phyloP scores from a whole-genome alignment of 2,797 vertebrate genomes.

The Loriculus beryllinus region DNA sequence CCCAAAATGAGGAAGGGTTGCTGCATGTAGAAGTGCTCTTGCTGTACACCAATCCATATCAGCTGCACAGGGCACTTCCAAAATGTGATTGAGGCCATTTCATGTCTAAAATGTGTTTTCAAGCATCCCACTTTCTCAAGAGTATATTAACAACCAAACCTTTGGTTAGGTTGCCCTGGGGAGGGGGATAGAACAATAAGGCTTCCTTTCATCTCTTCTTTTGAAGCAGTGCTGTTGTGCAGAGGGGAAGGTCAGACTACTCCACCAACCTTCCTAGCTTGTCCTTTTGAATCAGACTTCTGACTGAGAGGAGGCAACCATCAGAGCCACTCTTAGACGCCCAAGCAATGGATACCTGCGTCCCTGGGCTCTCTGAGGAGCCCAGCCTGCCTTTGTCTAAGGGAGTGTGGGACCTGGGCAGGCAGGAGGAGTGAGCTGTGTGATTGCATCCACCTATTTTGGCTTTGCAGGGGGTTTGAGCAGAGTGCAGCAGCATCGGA shows the following conservation, averaged over 20 bases:
- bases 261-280: neutral
- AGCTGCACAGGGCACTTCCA: neutral
- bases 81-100: neutral
- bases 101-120: neutral
- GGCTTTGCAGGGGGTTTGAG: neutral
- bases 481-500: accelerated
- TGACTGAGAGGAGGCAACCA: neutral
- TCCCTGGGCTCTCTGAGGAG: neutral
- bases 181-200: neutral
- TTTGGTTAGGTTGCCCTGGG: neutral
- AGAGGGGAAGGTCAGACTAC: neutral
- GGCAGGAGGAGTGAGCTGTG: neutral
- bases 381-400: neutral
- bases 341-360: accelerated
- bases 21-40: neutral
- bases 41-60: accelerated
- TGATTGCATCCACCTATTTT: neutral
- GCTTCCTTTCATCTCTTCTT: neutral
- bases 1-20: neutral
- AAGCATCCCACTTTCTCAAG: neutral
- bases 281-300: neutral
- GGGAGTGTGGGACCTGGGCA: accelerated
- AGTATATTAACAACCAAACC: neutral
- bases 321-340: neutral
- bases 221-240: neutral